Evolutionary conservation across 2,797 vertebrate genomes (phyloP).

Genomic region (Myotis myotis): DNA sequence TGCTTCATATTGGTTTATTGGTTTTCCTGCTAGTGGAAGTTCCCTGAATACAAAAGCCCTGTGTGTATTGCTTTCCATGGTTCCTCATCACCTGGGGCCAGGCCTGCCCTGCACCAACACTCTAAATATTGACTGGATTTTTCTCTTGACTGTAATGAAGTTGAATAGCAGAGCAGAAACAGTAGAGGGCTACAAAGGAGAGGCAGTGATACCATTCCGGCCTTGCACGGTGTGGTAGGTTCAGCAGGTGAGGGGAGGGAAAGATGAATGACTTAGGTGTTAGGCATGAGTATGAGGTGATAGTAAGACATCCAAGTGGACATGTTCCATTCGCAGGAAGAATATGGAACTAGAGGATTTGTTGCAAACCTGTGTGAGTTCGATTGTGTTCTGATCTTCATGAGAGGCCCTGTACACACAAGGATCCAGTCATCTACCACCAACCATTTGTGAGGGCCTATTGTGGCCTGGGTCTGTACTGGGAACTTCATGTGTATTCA

Average conservation of each 20-base stretch:
- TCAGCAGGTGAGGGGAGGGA: not conserved
- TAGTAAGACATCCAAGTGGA: not conserved
- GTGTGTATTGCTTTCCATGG: fast-evolving
- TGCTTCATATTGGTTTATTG: not conserved
- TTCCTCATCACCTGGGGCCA: not conserved
- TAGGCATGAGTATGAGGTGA: not conserved
- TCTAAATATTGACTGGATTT: not conserved
- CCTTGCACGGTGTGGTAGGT: not conserved
- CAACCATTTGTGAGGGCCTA: not conserved
- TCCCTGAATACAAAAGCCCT: not conserved
- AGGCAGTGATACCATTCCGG: not conserved
- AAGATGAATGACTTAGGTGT: not conserved
- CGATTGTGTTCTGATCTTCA: not conserved
- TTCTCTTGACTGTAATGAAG: not conserved
- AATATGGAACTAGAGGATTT: not conserved
- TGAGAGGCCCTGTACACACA: not conserved
- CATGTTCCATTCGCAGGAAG: not conserved
- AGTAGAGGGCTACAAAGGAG: not conserved
- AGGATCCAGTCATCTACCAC: not conserved
- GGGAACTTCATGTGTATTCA: not conserved
- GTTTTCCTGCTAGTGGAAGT: not conserved
- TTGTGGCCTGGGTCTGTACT: not conserved
- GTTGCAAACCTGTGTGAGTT: not conserved
- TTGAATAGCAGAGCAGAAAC: not conserved
- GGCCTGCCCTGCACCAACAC: not conserved